These are phyloP conservation scores for Morpho helenor DNA, from an alignment of 2,888 invertebrate species.

Conservation along the genomic window DNA sequence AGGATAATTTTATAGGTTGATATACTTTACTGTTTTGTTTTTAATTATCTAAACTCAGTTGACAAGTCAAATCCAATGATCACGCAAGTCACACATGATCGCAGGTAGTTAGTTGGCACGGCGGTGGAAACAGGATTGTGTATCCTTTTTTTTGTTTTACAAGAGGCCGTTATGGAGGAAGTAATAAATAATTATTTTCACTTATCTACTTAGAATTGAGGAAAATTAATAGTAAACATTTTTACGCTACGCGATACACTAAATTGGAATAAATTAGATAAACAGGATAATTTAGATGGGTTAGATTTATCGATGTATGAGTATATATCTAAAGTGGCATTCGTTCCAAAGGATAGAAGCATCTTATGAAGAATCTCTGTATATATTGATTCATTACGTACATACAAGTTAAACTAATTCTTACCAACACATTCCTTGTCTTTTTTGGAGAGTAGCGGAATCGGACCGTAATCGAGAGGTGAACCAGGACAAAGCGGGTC, in stretches of 20 bases:
- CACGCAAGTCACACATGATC: constrained; percentile 59
- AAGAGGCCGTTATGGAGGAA: constrained; percentile 68
- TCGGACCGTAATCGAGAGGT: constrained; percentile 78
- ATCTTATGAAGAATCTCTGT: constrained; percentile 29
- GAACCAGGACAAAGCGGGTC: constrained; percentile 81
- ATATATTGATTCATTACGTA: constrained; percentile 35
- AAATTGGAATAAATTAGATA: neutral
- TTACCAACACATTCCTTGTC: constrained; percentile 66
- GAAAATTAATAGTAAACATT: neutral
- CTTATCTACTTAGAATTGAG: constrained; percentile 19
- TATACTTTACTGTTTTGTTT: neutral
- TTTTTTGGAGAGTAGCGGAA: constrained; percentile 81
- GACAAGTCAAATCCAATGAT: constrained; percentile 35
- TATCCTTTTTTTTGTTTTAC: constrained; percentile 51
- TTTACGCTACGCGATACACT: neutral
- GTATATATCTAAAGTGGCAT: constrained; percentile 22
- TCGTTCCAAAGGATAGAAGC: constrained; percentile 26
- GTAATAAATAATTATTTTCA: constrained; percentile 40
- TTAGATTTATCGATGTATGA: neutral
- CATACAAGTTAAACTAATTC: constrained; percentile 32
- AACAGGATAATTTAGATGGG: neutral
- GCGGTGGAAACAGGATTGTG: constrained; percentile 66
- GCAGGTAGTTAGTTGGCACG: constrained; percentile 59
- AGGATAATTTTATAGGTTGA: too few species aligned
- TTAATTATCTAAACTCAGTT: constrained; percentile 17